Evolutionary conservation across 1,140 invertebrate genomes (phyloP).

Genomic region (Telenomus remus): DNA sequence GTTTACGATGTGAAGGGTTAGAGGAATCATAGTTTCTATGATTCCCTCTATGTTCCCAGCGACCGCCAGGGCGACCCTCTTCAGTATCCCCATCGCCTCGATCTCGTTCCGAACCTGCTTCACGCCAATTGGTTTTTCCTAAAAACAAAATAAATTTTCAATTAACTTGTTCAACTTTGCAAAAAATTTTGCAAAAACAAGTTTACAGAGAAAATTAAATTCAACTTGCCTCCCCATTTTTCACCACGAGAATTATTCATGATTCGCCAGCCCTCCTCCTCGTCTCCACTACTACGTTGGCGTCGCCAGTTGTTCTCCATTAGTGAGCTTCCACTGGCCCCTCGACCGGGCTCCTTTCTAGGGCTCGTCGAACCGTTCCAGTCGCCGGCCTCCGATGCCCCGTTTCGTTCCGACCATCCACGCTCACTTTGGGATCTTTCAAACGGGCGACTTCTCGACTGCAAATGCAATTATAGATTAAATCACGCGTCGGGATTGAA

Average conservation of each 20-base stretch:
- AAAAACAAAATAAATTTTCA: conserved; percentile 7
- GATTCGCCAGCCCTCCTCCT: conserved; percentile 79
- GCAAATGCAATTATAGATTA: conserved; percentile 11
- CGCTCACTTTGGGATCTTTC: conserved; percentile 74
- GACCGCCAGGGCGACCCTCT: conserved; percentile 65
- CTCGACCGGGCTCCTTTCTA: conserved; percentile 77
- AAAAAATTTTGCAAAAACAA: too few species aligned
- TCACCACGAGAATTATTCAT: conserved; percentile 63
- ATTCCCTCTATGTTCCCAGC: conserved; percentile 75
- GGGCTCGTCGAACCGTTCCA: conserved; percentile 80
- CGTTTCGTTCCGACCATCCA: conserved; percentile 80
- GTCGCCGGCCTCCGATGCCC: conserved; percentile 76
- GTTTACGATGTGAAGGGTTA: conserved; percentile 69
- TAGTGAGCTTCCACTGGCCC: conserved; percentile 73
- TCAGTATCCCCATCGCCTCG: conserved; percentile 67
- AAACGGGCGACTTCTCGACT: conserved; percentile 69
- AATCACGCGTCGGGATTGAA: background rate
- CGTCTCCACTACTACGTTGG: conserved; percentile 76
- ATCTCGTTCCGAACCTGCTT: conserved; percentile 76
- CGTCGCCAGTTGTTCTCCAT: conserved; percentile 81
- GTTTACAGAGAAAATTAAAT: conserved; percentile 6
- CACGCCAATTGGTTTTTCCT: conserved; percentile 80
- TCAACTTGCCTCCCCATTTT: conserved; percentile 77
- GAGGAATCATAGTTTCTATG: conserved; percentile 70
- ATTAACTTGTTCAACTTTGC: too few species aligned